Evolutionary conservation across 2,888 invertebrate species (phyloP), one percentile per base, ranked within the genome.

Genomic region (Caenorhabditis parvicauda): DNA sequence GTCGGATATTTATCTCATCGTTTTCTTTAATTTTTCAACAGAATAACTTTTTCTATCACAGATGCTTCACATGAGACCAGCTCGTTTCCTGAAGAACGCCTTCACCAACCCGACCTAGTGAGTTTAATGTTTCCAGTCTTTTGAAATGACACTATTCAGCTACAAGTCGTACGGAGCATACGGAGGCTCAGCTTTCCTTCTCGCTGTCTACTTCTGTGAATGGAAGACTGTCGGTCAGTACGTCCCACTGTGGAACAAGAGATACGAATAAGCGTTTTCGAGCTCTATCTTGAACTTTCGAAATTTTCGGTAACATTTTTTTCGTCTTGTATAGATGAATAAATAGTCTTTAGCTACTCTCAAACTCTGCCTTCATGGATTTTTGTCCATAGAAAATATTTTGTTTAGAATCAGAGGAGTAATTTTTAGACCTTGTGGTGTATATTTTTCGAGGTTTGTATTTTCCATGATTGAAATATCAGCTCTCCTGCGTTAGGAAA

Each of bases 161-260:
- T 70, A 56, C 68, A 62, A 56, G 29, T 57, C 69, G 21, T 73
- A 75, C 42, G 73, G 64, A 22, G 72, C 74, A 24, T 77, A 70
- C 58, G 74, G 76, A 17, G 71, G 64, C 14, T 60, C 70, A 12
- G 75, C 59, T 21, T 73, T 76, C 65, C 61, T 77, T 3, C 45
- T 74, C 57, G 71, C 70, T 29, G 69, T 78, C 57, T 79, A 77
- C 60, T 72, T 76, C 70, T 75, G 71, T 51, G 79, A 79, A 38
- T 78, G 77, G 77, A 75, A 74, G 57, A 71, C 73, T 21, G 64
- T 70, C 44, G 75, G 76, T 44, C 69, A 77, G 63, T 76, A 62
- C 66, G 74, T 78, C 37, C 78, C 78, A 37, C 61, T 77, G 46
- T 78, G 77, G 75, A 73, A 68, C 63, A 67, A 65, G 57, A 58